Base-by-base conservation (phyloP, 1,140 invertebrate species). In the Trinorchestia longiramus region DNA sequence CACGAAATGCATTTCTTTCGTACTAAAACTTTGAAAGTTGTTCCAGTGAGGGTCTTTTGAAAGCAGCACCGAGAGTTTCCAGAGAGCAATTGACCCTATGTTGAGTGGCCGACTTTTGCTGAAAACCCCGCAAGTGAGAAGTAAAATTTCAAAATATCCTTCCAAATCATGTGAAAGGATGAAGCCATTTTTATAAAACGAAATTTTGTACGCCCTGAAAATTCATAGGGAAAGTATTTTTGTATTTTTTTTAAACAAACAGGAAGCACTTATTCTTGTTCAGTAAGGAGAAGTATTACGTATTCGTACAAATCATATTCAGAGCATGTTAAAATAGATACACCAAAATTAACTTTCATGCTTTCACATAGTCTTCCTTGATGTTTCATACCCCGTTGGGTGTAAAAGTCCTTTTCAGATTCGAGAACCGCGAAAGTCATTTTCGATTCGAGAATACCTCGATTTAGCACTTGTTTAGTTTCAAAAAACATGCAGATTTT, bases 31-130 rank as follows among this genome's bases (percentile, higher is more conserved):
- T 90, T 43, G n/a, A 28, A 43, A 90, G 88, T 90, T 90, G 15
- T 90, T 42, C 88, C 88, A 42, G 41, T 43, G 88, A 90, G 88
- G 88, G 28, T 41, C 62, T 90, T 41, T 43, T 90, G 88, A 90
- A 90, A 43, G 88, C 41, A 90, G 41, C 88, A 15, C 88, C 88
- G 88, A 90, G 88, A 90, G 88, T 43, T 90, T 11, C 36, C 43
- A 42, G 43, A 90, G 88, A 90, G 88, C 88, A 42, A 90, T 90
- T 43, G 41, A 90, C 41, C 88, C 88, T 17, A 43, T 41, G 88
- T 90, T 90, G 88, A 90, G 88, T 90, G 88, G 88, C 36, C 88
- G 88, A 90, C n/a, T 90, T 90, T 90, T 17, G n/a, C 88, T 90
- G 6, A 43, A 90, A 90, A 42, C 43, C 43, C 88, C 28, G 62